Evolutionary conservation across 2,888 invertebrate genomes (phyloP).

Genomic region (Andrena chrysosceles): DNA sequence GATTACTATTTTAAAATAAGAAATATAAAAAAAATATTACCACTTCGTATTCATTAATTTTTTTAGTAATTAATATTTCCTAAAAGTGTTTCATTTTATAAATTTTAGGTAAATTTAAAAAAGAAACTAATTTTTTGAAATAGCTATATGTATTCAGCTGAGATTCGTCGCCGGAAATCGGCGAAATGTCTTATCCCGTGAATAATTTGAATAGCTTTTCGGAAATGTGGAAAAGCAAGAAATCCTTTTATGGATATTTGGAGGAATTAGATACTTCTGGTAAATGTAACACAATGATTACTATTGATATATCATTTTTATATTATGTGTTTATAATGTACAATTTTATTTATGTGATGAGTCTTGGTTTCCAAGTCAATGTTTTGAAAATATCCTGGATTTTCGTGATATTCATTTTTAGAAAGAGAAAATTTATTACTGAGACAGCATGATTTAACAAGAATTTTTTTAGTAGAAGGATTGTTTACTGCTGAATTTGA

Average conservation of each 20-base stretch:
- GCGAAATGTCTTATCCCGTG: constrained; percentile 86
- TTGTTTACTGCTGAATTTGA: constrained; percentile 86
- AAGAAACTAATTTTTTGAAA: not conserved
- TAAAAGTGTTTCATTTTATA: not conserved
- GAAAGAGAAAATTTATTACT: constrained; percentile 87
- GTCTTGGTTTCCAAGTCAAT: constrained; percentile 32
- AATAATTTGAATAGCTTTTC: constrained; percentile 87
- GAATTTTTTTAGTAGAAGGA: constrained; percentile 85
- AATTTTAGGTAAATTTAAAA: not conserved
- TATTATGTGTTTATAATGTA: not conserved
- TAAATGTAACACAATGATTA: constrained; percentile 76
- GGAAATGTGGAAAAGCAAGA: constrained; percentile 88
- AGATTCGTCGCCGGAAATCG: constrained; percentile 17
- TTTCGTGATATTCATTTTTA: constrained; percentile 69
- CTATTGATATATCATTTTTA: not conserved
- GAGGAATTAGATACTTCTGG: constrained; percentile 86
- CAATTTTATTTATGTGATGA: too few relatives aligned
- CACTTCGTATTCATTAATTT: not conserved
- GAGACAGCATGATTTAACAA: constrained; percentile 89
- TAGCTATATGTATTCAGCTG: constrained; percentile 21
- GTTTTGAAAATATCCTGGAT: constrained; percentile 31
- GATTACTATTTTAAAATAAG: not conserved
- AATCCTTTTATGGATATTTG: constrained; percentile 86
- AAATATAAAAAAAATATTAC: not conserved
- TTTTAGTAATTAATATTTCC: not conserved